These are phyloP conservation scores for Pissodes strobi DNA, from an alignment of 1,140 invertebrate species.

Conservation along the genomic window DNA sequence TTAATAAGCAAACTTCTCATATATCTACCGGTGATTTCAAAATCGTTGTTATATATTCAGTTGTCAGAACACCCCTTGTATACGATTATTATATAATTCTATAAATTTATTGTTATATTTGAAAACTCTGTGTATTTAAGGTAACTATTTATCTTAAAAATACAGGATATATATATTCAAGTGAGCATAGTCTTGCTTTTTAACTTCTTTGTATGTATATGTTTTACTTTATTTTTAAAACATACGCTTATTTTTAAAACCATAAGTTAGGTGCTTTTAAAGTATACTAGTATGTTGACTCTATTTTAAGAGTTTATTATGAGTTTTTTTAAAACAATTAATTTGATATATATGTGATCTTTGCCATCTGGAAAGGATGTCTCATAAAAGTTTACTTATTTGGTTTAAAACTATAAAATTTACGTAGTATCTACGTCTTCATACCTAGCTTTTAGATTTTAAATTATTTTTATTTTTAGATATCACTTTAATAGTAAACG, in stretches of 20 bases:
- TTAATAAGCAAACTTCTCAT: background rate
- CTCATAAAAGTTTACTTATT: too few species aligned
- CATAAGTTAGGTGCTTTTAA: slow-evolving; percentile 23
- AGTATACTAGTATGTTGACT: slow-evolving; percentile 22
- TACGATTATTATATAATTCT: slow-evolving; percentile 7
- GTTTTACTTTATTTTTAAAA: background rate
- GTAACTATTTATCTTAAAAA: background rate
- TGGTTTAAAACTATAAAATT: too few species aligned
- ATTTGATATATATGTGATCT: too few species aligned
- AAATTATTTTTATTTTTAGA: too few species aligned
- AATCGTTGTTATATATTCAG: background rate
- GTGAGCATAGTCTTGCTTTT: too few species aligned
- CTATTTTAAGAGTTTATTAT: slow-evolving; percentile 25
- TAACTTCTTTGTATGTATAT: background rate
- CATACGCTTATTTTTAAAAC: slow-evolving; percentile 27
- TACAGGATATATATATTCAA: background rate
- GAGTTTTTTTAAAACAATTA: slow-evolving; percentile 3
- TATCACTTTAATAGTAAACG: too few species aligned
- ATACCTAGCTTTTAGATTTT: too few species aligned
- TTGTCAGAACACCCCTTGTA: background rate
- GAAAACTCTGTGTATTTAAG: background rate
- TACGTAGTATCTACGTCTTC: slow-evolving; percentile 29
- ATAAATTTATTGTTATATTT: background rate
- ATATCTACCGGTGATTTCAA: background rate
- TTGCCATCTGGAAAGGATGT: too few species aligned